A percentile compares a stretch with the other conserved stretches of the same genome.
Conservation (phyloP, 1,140 invertebrate genomes). For the Aphelenchoides besseyi region DNA sequence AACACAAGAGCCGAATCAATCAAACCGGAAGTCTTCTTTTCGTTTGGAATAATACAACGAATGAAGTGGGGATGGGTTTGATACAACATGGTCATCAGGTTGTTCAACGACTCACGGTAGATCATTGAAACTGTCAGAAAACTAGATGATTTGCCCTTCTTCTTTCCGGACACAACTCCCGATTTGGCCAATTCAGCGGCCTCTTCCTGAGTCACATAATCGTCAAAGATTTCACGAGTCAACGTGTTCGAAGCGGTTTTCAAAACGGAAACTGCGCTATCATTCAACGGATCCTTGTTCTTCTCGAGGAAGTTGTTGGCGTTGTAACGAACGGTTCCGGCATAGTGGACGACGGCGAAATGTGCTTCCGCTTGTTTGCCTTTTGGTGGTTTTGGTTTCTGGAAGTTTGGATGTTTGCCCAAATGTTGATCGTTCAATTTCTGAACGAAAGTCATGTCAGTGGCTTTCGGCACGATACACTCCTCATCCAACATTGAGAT, state of each 20-base stretch:
- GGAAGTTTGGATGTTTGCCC: conserved; percentile 90
- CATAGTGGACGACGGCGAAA: conserved; percentile 97
- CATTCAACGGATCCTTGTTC: conserved; percentile 99
- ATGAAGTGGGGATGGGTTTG: conserved; percentile 94
- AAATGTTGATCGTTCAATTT: conserved; percentile 97
- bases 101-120: conserved; percentile 61
- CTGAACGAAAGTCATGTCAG: conserved; percentile 93
- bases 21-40: conserved; percentile 85
- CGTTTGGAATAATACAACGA: conserved; percentile 99
- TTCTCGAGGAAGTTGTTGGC: conserved; percentile 97
- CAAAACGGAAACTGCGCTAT: conserved; percentile 93
- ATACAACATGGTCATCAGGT: conserved; percentile 57
- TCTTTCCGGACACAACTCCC: conserved; percentile 28
- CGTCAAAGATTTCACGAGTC: conserved; percentile 53
- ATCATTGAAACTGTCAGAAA: conserved; percentile 62
- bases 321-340: conserved; percentile 94
- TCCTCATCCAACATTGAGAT: conserved; percentile 99
- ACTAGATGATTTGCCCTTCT: conserved; percentile 56
- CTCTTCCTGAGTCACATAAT: conserved; percentile 68
- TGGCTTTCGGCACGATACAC: conserved; percentile 99
- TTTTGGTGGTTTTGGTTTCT: conserved; percentile 89
- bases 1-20: conserved; percentile 98
- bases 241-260: conserved; percentile 69
- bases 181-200: background rate
- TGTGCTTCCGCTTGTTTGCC: conserved; percentile 76